Conservation (phyloP, 2,113 vertebrate genomes). For the Dasyprocta punctata region DNA sequence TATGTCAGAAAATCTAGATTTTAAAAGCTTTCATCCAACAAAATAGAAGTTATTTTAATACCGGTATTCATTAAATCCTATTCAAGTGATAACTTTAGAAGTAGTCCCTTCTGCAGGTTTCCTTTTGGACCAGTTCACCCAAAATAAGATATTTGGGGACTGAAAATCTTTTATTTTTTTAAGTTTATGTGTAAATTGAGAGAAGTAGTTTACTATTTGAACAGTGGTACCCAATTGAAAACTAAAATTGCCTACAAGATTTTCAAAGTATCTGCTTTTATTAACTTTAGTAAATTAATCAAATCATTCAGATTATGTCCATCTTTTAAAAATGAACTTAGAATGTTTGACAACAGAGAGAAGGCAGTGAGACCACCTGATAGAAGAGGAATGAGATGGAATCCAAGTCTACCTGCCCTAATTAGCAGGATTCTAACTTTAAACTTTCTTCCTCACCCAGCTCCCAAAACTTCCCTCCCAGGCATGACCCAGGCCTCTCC, state of each 20-base stretch:
- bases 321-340: slow-evolving; percentile 43
- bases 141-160: neutral
- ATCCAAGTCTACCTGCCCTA: neutral
- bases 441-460: neutral
- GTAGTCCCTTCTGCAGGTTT: too few relatives aligned
- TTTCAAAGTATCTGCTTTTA: slow-evolving; percentile 44
- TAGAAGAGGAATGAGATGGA: neutral
- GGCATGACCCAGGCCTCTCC: neutral
- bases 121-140: neutral
- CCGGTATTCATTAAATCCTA: slow-evolving; percentile 18
- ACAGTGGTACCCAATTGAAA: slow-evolving; percentile 33
- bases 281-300: slow-evolving; percentile 44
- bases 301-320: neutral
- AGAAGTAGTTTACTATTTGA: slow-evolving; percentile 43
- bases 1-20: slow-evolving; percentile 41
- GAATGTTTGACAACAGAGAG: neutral
- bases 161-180: slow-evolving; percentile 22
- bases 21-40: slow-evolving; percentile 2
- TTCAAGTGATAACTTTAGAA: slow-evolving; percentile 50
- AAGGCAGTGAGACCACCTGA: too few relatives aligned
- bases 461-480: neutral
- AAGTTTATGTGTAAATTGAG: neutral
- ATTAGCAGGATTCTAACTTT: neutral
- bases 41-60: slow-evolving; percentile 29
- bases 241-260: slow-evolving; percentile 36